Base-by-base conservation (phyloP, 1,140 invertebrate species). In the Choristoneura fumiferana region DNA sequence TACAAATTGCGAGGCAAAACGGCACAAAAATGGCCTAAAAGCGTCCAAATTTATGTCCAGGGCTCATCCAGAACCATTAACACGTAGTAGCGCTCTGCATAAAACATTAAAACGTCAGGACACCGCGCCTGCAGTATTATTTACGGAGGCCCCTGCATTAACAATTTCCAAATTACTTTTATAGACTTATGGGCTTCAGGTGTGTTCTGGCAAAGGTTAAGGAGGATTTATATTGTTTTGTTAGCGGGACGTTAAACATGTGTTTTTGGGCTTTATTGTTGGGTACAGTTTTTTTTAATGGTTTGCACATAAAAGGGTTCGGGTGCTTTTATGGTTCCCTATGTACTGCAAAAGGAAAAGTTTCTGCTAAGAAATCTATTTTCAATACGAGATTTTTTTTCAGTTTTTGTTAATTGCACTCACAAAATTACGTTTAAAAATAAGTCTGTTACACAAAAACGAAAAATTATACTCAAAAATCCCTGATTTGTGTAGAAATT, bases 71-170 rank as follows among this genome's bases (percentile, higher is more conserved):
- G 54, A 38, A 52, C 76, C 78, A 78, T 81, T 83, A 81, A 73
- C 80, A 83, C 73, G 65, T 78, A 73, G 67, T 78, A 67, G 63
- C 64, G 66, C 66, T 70, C 62, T 78, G 76, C 71, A 76, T 78
- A 78, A 78, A 79, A 79, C 78, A 83, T 81, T 79, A 81, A 81
- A 83, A 73, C 73, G 77, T 79, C 73, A 64, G 57, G 72, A 63
- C 66, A 69, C 64, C 62, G 35, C 34, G 74, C 65, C 69, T 77
- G 73, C 71, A 77, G 55, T 74, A 65, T 78, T 76, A 83, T 81
- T 79, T 81, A 83, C 69, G 67, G 43, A n/a, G 54, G 12, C 14
- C 14, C 14, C 57, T 53, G 66, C 66, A 76, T 78, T 72, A 79
- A 78, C 71, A 76, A 75, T 74, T 79, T 79, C 79, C 71, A 82